A percentile compares a stretch with the other conserved stretches of the same genome.
These are phyloP conservation scores for Achlya flavicornis DNA, from an alignment of 2,888 invertebrate species.

Conservation along the genomic window DNA sequence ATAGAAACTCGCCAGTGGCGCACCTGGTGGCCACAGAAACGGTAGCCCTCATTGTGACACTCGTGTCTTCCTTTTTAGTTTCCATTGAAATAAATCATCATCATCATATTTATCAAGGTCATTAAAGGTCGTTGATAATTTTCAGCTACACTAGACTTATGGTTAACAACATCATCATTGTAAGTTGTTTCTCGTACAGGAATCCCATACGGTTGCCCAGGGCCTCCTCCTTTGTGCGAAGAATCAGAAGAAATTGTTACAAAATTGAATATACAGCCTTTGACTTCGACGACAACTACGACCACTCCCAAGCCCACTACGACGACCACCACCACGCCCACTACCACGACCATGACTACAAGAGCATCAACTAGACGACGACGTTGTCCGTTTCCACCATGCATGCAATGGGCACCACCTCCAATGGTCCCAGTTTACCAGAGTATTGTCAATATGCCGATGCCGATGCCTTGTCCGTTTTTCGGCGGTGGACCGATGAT, in stretches of 20 bases:
- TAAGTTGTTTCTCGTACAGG: neutral
- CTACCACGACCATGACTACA: neutral
- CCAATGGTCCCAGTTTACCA: neutral
- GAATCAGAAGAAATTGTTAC: constrained; percentile 30
- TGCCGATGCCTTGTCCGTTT: neutral
- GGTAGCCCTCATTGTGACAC: too few species aligned
- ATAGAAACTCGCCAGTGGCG: too few species aligned
- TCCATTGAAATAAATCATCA: too few species aligned
- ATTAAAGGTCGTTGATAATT: too few species aligned
- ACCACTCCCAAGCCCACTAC: constrained; percentile 16
- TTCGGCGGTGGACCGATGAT: neutral
- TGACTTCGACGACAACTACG: too few species aligned
- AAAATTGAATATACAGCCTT: neutral
- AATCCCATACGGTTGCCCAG: constrained; percentile 41
- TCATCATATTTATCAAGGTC: too few species aligned
- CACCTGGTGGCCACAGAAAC: too few species aligned
- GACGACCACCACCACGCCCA: neutral
- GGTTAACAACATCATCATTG: neutral
- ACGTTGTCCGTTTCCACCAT: neutral
- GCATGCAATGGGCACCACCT: neutral
- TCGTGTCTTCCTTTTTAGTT: too few species aligned
- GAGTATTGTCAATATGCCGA: neutral
- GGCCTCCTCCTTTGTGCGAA: constrained; percentile 44
- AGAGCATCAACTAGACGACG: neutral
- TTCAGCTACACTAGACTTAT: too few species aligned